A percentile compares a stretch with the other conserved stretches of the same genome.
Conservation (phyloP, 2,113 vertebrate genomes). For the Clarias magur region DNA sequence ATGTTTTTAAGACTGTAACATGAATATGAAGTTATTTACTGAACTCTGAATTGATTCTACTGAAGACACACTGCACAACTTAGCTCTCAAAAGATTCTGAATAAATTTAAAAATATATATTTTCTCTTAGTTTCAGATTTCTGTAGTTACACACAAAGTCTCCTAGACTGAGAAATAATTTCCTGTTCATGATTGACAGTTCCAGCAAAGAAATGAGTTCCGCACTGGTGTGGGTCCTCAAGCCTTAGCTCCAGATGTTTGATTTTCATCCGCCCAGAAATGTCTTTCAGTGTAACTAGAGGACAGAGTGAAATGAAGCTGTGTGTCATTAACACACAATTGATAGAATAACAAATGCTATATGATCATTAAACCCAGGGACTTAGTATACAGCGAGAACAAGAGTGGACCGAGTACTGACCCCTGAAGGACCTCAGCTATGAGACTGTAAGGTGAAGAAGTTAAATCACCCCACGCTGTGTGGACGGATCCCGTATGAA, state of each 20-base stretch:
- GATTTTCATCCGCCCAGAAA: neutral
- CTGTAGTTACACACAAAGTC: neutral
- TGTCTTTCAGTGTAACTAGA: neutral
- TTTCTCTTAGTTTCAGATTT: neutral
- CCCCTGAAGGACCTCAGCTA: neutral
- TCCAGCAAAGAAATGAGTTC: neutral
- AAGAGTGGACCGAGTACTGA: neutral
- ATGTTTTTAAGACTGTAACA: no score
- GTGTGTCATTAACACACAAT: neutral
- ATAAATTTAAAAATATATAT: no score
- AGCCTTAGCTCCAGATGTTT: neutral
- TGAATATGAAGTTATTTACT: no score
- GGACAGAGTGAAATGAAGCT: neutral
- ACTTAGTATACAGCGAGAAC: neutral
- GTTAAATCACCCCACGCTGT: neutral
- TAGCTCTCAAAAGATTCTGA: no score
- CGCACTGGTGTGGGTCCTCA: neutral
- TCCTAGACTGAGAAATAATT: no score
- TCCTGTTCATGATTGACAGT: neutral
- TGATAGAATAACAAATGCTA: neutral
- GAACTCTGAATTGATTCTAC: no score
- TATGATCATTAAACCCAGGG: neutral
- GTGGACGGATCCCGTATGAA: neutral
- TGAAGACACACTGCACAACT: no score
- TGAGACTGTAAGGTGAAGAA: neutral